These are phyloP conservation scores for Lasioglossum oenotherae DNA, from an alignment of 2,888 invertebrate species.

Conservation along the genomic window DNA sequence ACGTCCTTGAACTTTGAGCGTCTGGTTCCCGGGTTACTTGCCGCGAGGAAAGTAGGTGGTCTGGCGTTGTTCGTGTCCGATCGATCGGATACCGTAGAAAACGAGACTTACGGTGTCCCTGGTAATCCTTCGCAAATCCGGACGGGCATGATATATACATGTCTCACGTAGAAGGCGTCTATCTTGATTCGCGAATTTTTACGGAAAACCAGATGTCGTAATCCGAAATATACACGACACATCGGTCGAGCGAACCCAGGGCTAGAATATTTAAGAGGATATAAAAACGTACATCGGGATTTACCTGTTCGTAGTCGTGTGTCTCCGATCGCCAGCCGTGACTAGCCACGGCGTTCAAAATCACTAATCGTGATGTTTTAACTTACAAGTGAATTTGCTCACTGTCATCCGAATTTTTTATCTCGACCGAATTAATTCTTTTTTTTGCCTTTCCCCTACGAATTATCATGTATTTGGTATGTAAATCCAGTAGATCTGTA, in stretches of 20 bases:
- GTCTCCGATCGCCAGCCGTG: not conserved
- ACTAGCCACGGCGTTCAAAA: no score
- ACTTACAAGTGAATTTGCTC: no score
- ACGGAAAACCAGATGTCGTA: constrained; percentile 55
- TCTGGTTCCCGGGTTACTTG: constrained; percentile 13
- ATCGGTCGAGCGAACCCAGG: not conserved
- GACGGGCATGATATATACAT: constrained; percentile 45
- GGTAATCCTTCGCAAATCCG: constrained; percentile 65
- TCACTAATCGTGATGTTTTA: no score
- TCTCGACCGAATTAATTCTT: no score
- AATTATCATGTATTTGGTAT: no score
- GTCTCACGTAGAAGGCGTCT: constrained; percentile 59
- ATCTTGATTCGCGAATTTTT: constrained; percentile 61
- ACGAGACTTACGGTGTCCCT: constrained; percentile 51
- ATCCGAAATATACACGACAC: constrained; percentile 48
- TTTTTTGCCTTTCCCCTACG: no score
- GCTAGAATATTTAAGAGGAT: constrained; percentile 43
- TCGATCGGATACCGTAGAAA: constrained; percentile 61
- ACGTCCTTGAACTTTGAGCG: constrained; percentile 62
- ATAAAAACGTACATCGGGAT: not conserved
- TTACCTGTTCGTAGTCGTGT: not conserved
- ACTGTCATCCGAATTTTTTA: no score
- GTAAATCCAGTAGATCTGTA: no score
- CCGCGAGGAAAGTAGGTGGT: constrained; percentile 35
- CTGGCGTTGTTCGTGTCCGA: constrained; percentile 38